Percentiles rank a stretch among this genome's conserved stretches.
Evolutionary conservation across 2,888 invertebrate species (phyloP).

Genomic region (Diarsia rubi): DNA sequence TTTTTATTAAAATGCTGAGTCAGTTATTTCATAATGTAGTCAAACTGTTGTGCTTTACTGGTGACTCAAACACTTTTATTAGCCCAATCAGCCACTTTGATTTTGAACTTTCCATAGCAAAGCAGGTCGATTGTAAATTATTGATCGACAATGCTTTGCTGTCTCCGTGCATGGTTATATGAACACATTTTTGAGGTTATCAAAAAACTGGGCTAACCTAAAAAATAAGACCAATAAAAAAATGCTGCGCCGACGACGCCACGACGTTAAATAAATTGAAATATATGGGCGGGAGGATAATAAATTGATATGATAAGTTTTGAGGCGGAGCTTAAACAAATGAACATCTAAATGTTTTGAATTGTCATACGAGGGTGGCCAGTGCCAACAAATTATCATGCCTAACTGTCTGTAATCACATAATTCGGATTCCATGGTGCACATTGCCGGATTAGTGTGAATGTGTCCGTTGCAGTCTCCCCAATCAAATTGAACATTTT

Average conservation of each 20-base stretch:
- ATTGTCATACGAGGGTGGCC: not conserved
- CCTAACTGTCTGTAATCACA: not conserved
- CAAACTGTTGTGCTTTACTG: slow-evolving; percentile 6
- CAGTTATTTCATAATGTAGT: not conserved
- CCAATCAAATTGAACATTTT: not conserved
- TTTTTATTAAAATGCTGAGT: not conserved
- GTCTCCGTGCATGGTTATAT: not conserved
- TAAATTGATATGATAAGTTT: not conserved
- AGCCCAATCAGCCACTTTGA: slow-evolving; percentile 13
- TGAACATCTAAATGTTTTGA: not conserved
- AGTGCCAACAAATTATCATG: not conserved
- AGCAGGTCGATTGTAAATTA: slow-evolving; percentile 17
- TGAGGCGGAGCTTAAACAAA: not conserved
- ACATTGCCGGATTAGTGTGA: not conserved
- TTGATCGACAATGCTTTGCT: slow-evolving; percentile 3
- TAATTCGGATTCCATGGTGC: not conserved
- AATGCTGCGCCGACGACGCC: not conserved
- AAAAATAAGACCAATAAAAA: not conserved
- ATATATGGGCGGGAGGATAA: not conserved
- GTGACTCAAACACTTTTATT: slow-evolving; percentile 23
- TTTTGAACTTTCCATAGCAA: slow-evolving; percentile 14
- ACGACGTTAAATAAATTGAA: not conserved
- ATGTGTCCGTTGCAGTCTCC: not conserved
- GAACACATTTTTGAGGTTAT: not conserved
- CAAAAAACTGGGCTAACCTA: not conserved